Base-by-base conservation (phyloP, 2,113 vertebrate genomes). In the Litocranius walleri region DNA sequence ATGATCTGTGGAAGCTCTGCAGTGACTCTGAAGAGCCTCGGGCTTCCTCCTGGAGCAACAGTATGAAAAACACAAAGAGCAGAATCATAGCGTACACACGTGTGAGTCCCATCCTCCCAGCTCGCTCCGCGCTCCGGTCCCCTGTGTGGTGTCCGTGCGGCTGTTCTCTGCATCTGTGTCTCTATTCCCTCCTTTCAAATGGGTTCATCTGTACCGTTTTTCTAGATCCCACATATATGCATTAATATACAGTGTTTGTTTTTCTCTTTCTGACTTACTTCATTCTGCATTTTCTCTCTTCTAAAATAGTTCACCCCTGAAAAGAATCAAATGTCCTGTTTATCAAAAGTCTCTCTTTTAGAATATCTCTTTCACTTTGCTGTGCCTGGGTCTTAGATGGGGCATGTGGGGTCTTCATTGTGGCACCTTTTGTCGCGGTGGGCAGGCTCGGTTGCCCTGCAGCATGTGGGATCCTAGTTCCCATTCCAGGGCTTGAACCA, bases 81-180 rank as follows among this genome's bases (percentile, higher is more conserved):
- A 3, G n/a, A 5, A 36, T 17, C 21, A n/a, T 3, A 0, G 17
- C n/a, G 11, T 6, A 21, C 5, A 21, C n/a, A 1, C 0, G 0
- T 1, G 36, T 40, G 21, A 3, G 36, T 25, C 36, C 36, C 71
- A 13, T 0, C 36, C 71, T 3, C 71, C 71, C 36, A 40, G n/a
- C 64, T 36, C n/a, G 10, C 19, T 21, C 33, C 64, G 11, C 2
- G 0, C n/a, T 21, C 64, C 4, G 14, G n/a, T 1, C 17, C n/a
- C n/a, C n/a, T 21, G 64, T 5, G 12, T 40, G 36, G 11, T 40
- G 11, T 13, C 36, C 11, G 0, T 23, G 36, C 10, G 13, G 67
- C n/a, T 74, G 21, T 40, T 25, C 71, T 74, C 71, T 25, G 21
- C 19, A 7, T 74, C 71, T 43, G 36, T 23, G 71, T 74, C n/a